Conservation (phyloP, 2,797 vertebrate genomes). For the Schizopygopsis pylzovi region DNA sequence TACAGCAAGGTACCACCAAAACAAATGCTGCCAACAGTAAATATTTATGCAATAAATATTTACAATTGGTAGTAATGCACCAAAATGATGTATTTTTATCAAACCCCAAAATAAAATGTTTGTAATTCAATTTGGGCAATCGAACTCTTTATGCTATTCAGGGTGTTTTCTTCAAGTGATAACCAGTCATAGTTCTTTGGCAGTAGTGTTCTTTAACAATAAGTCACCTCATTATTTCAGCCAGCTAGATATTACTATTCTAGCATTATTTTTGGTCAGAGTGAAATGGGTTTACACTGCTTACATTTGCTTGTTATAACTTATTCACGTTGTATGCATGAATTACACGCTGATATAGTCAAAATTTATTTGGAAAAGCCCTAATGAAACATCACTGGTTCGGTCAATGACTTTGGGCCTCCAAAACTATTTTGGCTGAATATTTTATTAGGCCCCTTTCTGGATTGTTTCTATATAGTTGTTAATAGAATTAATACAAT, state of each 20-base stretch:
- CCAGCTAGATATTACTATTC: neutral
- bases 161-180: neutral
- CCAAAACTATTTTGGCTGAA: neutral
- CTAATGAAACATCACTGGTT: neutral
- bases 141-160: neutral
- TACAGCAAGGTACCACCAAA: neutral
- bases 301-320: neutral
- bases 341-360: neutral
- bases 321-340: neutral
- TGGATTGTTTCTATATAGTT: neutral
- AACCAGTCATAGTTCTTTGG: neutral
- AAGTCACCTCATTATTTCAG: neutral
- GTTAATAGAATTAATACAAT: neutral
- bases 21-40: neutral
- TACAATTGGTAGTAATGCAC: too few species aligned
- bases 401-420: neutral
- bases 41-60: too few species aligned
- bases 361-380: neutral
- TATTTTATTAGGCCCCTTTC: neutral
- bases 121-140: neutral
- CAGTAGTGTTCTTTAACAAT: neutral
- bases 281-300: neutral
- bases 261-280: neutral
- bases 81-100: too few species aligned
- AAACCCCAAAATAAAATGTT: neutral